Percentiles rank a stretch among this genome's conserved stretches.
phyloP scores from a whole-genome alignment of 2,888 invertebrate genomes.

The Tipula vernalis region DNA sequence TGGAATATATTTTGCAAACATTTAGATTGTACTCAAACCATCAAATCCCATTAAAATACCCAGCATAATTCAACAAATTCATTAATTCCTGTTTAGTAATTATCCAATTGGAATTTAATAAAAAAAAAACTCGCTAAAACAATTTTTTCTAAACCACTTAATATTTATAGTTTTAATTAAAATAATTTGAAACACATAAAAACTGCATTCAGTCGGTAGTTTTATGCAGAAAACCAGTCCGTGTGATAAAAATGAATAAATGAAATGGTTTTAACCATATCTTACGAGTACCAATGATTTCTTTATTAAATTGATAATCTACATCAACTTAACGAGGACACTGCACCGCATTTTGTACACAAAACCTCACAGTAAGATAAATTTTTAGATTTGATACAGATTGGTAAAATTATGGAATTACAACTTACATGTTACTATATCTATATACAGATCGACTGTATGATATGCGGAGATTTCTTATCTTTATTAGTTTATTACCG shows the following conservation, averaged over 20 bases:
- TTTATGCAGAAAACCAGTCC: not conserved
- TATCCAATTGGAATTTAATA: too few relatives aligned
- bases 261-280: not conserved
- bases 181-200: not conserved
- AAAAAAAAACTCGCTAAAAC: too few relatives aligned
- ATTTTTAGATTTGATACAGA: not conserved
- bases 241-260: not conserved
- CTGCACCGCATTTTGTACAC: not conserved
- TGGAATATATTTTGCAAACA: too few relatives aligned
- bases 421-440: too few relatives aligned
- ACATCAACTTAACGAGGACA: not conserved
- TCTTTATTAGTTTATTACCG: not conserved
- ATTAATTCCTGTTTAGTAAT: too few relatives aligned
- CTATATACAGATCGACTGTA: too few relatives aligned
- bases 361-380: not conserved
- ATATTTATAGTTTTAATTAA: not conserved
- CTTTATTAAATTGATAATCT: not conserved
- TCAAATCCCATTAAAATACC: too few relatives aligned
- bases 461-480: not conserved
- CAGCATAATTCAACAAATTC: too few relatives aligned
- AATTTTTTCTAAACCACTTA: not conserved
- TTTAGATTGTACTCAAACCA: too few relatives aligned
- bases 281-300: not conserved
- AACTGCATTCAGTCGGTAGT: not conserved
- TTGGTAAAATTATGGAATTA: not conserved